Evolutionary conservation across 2,888 invertebrate species (phyloP), one percentile per base, ranked within the genome.

Genomic region (Hofmannophila pseudospretella): DNA sequence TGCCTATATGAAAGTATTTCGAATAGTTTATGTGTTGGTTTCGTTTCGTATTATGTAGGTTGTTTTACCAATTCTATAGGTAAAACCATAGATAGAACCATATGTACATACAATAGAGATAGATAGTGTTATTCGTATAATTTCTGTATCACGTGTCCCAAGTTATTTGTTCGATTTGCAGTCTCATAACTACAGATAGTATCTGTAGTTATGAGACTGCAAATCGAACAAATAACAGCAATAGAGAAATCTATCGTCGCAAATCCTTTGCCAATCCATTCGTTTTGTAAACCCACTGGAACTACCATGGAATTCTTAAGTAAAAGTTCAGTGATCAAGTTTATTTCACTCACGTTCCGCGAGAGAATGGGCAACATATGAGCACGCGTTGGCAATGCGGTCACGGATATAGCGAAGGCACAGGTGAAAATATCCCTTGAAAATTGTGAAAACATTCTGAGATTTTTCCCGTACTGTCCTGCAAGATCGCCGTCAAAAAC

Each of bases 351-450:
- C 73, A 74, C 73, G 73, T 73, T 55, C 48, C 32, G 42, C 56
- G 61, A 63, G 63, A 72, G 70, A 72, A 72, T 72, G 58, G 37
- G 71, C 71, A 68, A 74, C 75, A 76, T 76, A 76, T 74, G 75
- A 76, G 75, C 68, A 63, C 60, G 59, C 55, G 65, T 77, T 75
- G 57, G 74, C 71, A 75, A 69, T 62, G 67, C 67, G 76, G 75
- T 77, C 76, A 75, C 76, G 75, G 69, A 73, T 72, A 67, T 58
- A 57, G 58, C 67, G 58, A 55, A 64, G 64, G 67, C 59, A 59
- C 62, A 67, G 58, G 73, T 69, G 65, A 64, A 71, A 65, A 71
- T 67, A 72, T 68, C 61, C 64, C 63, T 62, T 58, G 10, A 13
- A 23, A n/a, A 44, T 42, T 11, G 25, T 35, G 42, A 23, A 52